These are phyloP conservation scores for Allolobophora icterica DNA, from an alignment of 2,888 invertebrate species.

Conservation along the genomic window DNA sequence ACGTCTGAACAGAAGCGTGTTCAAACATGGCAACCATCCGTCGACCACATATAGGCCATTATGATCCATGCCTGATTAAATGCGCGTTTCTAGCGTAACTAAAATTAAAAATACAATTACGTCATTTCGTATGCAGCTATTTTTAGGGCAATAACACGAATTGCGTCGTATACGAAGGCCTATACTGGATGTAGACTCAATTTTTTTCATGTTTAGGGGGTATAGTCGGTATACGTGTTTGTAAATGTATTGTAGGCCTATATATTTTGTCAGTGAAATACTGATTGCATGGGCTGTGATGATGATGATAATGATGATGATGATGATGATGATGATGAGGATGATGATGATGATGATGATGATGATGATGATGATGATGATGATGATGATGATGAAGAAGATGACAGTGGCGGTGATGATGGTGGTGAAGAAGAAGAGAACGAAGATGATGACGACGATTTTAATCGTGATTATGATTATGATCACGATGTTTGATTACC, in stretches of 20 bases:
- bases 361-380: background rate
- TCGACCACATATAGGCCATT: background rate
- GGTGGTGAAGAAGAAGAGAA: background rate
- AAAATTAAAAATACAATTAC: background rate
- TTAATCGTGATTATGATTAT: background rate
- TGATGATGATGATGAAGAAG: background rate
- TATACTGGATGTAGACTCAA: background rate
- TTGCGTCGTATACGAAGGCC: background rate
- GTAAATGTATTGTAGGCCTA: background rate
- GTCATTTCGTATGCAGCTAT: background rate
- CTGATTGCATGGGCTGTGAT: background rate
- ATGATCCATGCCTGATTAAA: conserved; percentile 11
- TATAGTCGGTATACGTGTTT: background rate
- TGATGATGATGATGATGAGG: background rate
- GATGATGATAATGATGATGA: background rate
- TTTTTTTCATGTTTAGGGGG: background rate
- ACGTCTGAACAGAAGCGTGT: conserved; percentile 17
- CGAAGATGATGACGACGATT: background rate
- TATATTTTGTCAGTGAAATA: background rate
- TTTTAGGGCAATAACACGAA: background rate
- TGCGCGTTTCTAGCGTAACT: background rate
- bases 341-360: background rate
- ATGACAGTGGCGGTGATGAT: background rate
- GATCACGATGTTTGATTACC: background rate
- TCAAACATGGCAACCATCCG: background rate